Evolutionary conservation across 2,797 vertebrate genomes (phyloP).

Genomic region (Odontamblyopus rebecca): DNA sequence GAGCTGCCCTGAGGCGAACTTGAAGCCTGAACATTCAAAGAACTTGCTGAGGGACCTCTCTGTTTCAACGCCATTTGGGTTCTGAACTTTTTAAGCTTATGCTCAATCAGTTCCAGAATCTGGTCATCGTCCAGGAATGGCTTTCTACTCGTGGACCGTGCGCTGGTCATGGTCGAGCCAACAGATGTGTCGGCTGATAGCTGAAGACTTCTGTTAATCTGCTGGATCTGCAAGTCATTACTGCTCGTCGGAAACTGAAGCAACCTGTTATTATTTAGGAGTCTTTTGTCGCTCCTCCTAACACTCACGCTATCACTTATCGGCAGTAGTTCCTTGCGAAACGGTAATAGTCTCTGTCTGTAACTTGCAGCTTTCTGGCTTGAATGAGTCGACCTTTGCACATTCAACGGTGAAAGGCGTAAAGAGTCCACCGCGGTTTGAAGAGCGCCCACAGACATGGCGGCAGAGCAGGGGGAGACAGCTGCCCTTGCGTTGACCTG

Average conservation of each 20-base stretch:
- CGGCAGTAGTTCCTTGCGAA: background rate
- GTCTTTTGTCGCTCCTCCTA: background rate
- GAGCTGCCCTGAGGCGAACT: background rate
- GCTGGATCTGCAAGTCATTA: too few species aligned
- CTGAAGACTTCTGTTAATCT: background rate
- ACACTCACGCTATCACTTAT: background rate
- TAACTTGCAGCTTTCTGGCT: background rate
- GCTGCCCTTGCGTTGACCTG: background rate
- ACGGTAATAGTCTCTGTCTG: background rate
- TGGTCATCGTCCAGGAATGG: background rate
- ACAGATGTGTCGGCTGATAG: background rate
- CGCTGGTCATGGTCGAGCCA: background rate
- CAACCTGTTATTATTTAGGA: background rate
- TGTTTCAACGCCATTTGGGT: background rate
- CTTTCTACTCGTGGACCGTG: background rate
- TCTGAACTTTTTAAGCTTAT: background rate
- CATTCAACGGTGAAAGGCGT: background rate
- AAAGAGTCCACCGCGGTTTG: constrained; percentile 1
- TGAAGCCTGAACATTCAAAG: background rate
- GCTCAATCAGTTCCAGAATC: background rate
- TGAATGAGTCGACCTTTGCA: background rate
- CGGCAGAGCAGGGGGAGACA: background rate
- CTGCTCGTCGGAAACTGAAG: background rate
- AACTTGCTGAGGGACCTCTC: too few species aligned
- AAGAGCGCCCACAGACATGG: too few species aligned